phyloP scores from a whole-genome alignment of 2,797 vertebrate genomes.

The Trematomus bernacchii region DNA sequence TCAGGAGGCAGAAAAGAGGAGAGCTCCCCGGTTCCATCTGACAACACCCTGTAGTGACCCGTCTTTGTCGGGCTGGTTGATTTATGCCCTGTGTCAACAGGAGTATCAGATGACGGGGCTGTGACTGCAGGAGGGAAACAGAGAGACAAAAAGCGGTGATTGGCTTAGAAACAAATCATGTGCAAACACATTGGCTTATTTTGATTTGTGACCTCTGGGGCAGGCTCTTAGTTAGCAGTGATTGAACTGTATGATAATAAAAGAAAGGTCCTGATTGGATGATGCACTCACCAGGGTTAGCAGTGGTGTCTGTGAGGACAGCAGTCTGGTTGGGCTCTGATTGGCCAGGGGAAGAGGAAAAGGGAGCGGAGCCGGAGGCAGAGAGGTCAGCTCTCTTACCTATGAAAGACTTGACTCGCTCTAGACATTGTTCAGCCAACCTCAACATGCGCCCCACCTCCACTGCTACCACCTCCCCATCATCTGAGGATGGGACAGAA shows the following conservation, averaged over 20 bases:
- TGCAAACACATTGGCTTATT: conserved; percentile 15
- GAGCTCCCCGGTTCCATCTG: conserved; percentile 85
- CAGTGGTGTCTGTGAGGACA: not conserved
- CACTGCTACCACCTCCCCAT: conserved; percentile 71
- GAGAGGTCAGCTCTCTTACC: conserved; percentile 64
- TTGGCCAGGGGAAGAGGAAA: conserved; percentile 21
- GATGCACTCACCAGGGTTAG: conserved; percentile 58
- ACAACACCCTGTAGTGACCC: conserved; percentile 84
- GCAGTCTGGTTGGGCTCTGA: conserved; percentile 13
- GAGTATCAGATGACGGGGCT: conserved; percentile 47
- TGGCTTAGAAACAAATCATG: conserved; percentile 21
- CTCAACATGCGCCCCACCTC: conserved; percentile 94
- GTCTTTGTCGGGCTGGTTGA: conserved; percentile 50
- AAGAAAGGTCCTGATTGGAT: conserved; percentile 14
- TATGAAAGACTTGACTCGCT: conserved; percentile 91
- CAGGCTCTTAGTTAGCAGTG: conserved; percentile 5
- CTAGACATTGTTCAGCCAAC: conserved; percentile 94
- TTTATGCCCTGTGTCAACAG: not conserved
- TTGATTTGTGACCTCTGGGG: conserved; percentile 10
- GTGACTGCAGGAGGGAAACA: conserved; percentile 4
- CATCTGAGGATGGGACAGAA: conserved; percentile 64
- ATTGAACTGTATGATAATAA: not conserved
- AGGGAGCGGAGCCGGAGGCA: not conserved
- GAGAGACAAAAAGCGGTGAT: conserved; percentile 1
- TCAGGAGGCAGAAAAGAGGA: conserved; percentile 91